Base-by-base conservation (phyloP, 2,113 vertebrate species). In the Perca flavescens region DNA sequence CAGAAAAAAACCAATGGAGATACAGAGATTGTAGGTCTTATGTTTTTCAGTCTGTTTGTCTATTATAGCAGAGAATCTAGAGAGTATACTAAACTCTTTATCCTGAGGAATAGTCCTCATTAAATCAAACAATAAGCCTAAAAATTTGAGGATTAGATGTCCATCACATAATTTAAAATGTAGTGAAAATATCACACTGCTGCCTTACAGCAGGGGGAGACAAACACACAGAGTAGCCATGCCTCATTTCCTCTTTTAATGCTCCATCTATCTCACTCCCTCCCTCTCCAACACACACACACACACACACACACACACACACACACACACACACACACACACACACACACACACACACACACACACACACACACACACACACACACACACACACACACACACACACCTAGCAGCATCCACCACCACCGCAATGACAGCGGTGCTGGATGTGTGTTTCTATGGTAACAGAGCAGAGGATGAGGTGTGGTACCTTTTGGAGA, bases 401-500 rank as follows among this genome's bases (percentile, higher is more conserved):
- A 69, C 77, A 72, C 79, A 88, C 84, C 80, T 53, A 80, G 49
- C 82, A 86, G 69, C 80, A 82, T 80, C 79, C 76, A 83, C 71
- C 78, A 80, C 86, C 78, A 80, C 86, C 54, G 73, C 89, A 62
- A 77, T 80, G 47, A 83, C 83, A 60, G 85, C 77, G 34, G 84
- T 71, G 89, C 89, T 86, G 82, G 84, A 88, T 86, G 74, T 77
- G 54, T 86, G 93, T 93, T 93, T 84, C 92, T 84, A 91, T 93
- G 82, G 93, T 79, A 93, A 94, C 89, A 4, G 64, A 85, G 88
- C 74, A 83, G 82, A 89, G 71, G 80, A 81, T 9, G 61, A 83
- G 65, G 83, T 90, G 70, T 34, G 34, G 93, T 96, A 98, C 98
- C 97, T 99, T 99, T 91, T 99, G 98, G 83, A 99, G 96, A 94